Percentiles rank a stretch among this genome's conserved stretches.
Conservation (phyloP, 2,113 vertebrate species). For the Coreoperca whiteheadi region DNA sequence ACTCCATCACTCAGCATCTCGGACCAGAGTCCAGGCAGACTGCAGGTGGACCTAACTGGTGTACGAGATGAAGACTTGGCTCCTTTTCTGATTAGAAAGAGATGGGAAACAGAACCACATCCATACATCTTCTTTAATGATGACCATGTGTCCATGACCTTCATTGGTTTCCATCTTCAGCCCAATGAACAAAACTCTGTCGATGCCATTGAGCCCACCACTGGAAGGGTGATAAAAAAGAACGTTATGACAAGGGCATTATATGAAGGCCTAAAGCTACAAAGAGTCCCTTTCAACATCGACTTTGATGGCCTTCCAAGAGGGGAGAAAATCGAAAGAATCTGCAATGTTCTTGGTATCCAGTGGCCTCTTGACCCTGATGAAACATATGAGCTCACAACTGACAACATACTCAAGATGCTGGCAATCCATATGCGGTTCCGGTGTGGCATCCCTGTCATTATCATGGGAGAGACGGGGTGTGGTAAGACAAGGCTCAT, state of each 20-base stretch:
- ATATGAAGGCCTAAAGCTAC: conserved; percentile 84
- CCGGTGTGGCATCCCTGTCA: conserved; percentile 94
- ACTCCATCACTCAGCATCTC: conserved; percentile 92
- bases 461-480: conserved; percentile 98
- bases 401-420: conserved; percentile 94
- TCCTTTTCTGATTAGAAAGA: conserved; percentile 92
- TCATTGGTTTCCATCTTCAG: conserved; percentile 93
- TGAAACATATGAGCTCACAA: conserved; percentile 94
- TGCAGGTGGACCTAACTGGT: conserved; percentile 63
- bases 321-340: conserved; percentile 87
- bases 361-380: conserved; percentile 90
- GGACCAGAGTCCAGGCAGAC: conserved; percentile 91
- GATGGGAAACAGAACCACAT: conserved; percentile 96
- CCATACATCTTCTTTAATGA: conserved; percentile 96
- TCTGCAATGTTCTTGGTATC: conserved; percentile 91
- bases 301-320: conserved; percentile 90
- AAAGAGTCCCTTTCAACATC: conserved; percentile 92
- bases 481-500: conserved; percentile 96
- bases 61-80: conserved; percentile 88
- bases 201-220: conserved; percentile 87
- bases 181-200: conserved; percentile 69
- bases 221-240: conserved; percentile 83
- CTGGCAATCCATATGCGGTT: conserved; percentile 97
- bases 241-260: conserved; percentile 86
- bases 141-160: conserved; percentile 93